Evolutionary conservation across 92 coral and sea anemone species (phyloP).

Genomic region (Actinostola sp.): DNA sequence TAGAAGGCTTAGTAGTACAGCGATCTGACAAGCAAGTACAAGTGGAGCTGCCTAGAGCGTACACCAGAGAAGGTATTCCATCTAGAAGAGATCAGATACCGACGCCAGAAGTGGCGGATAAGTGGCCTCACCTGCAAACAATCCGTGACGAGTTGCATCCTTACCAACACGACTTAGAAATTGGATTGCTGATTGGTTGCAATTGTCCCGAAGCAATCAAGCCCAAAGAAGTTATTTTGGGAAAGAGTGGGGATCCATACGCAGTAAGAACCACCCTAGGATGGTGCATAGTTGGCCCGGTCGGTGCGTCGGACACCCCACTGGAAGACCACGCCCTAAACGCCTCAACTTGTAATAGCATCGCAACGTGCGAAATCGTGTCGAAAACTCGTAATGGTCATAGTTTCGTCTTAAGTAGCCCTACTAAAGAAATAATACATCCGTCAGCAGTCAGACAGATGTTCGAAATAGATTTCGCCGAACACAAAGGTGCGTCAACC

Average conservation of each 20-base stretch:
- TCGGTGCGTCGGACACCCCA: conserved; percentile 1
- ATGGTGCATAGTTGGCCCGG: conserved; percentile 62
- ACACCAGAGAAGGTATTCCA: conserved; percentile 5
- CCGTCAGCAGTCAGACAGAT: conserved; percentile 36
- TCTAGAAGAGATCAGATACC: conserved; percentile 51
- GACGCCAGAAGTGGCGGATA: conserved; percentile 42
- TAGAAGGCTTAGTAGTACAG: conserved; percentile 20
- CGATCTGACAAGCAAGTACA: background rate
- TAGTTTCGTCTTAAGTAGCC: conserved; percentile 6
- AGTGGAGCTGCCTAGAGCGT: conserved; percentile 30
- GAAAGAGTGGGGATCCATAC: conserved; percentile 54
- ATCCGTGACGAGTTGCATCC: conserved; percentile 33
- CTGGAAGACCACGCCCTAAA: background rate
- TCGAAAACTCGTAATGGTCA: background rate
- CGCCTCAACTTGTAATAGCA: conserved; percentile 12
- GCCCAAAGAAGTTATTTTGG: conserved; percentile 53
- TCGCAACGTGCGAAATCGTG: conserved; percentile 6
- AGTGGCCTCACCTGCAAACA: conserved; percentile 53
- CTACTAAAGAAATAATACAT: conserved; percentile 42
- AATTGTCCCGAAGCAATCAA: conserved; percentile 59
- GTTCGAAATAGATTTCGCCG: conserved; percentile 60
- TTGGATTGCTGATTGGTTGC: conserved; percentile 55
- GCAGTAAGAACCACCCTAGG: conserved; percentile 52
- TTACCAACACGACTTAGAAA: conserved; percentile 20
- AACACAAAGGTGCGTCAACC: conserved; percentile 11